phyloP scores from a whole-genome alignment of 2,797 vertebrate genomes.

The Takifugu ocellatus region DNA sequence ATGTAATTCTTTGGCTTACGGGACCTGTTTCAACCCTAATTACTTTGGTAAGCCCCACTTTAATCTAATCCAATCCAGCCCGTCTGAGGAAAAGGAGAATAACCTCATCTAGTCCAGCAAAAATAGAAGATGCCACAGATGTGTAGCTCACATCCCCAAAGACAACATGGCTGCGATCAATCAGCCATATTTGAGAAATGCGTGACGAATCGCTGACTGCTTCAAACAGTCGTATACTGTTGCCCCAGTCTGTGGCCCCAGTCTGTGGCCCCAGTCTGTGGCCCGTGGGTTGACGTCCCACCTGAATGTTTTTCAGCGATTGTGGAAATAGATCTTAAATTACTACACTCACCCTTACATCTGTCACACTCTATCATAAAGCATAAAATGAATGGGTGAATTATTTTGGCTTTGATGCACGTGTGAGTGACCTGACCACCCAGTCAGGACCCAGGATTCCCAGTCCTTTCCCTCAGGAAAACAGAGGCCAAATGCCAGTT shows the following conservation, averaged over 20 bases:
- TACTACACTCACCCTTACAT: conserved; percentile 16
- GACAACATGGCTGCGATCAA: conserved; percentile 39
- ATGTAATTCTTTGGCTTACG: conserved; percentile 28
- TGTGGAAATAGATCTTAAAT: conserved; percentile 44
- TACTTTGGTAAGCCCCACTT: conserved; percentile 28
- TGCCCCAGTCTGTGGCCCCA: conserved; percentile 21
- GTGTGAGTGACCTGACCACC: conserved; percentile 49
- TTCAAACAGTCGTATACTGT: conserved; percentile 44
- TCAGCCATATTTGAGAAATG: conserved; percentile 37
- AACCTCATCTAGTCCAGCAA: conserved; percentile 20
- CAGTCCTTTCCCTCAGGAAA: conserved; percentile 26
- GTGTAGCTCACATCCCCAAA: conserved; percentile 25
- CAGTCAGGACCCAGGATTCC: conserved; percentile 21
- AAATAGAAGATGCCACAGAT: conserved; percentile 18
- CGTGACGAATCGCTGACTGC: conserved; percentile 43
- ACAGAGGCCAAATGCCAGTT: conserved; percentile 34
- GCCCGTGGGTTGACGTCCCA: conserved; percentile 34
- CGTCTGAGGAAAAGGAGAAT: conserved; percentile 22
- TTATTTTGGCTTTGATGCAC: conserved; percentile 16
- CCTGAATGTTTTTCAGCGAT: conserved; percentile 53
- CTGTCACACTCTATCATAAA: conserved; percentile 36
- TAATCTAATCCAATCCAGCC: conserved; percentile 32
- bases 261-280: conserved; percentile 11
- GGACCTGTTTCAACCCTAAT: conserved; percentile 38
- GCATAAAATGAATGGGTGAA: conserved; percentile 29